phyloP scores from a whole-genome alignment of 1,140 invertebrate genomes.

The Bombus pascuorum region DNA sequence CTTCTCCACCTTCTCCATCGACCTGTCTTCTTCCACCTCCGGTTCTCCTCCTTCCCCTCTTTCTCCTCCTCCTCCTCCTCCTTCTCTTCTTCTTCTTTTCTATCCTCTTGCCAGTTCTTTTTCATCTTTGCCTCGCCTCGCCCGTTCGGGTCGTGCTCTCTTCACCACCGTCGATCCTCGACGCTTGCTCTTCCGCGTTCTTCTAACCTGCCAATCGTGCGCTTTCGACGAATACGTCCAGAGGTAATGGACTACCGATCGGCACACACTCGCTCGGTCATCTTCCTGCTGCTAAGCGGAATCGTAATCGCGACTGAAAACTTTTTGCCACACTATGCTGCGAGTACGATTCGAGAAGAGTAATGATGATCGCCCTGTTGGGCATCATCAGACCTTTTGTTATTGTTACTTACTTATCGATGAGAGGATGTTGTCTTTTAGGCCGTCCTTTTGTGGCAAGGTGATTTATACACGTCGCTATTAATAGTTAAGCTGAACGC shows the following conservation, averaged over 20 bases:
- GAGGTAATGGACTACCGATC: constrained; percentile 34
- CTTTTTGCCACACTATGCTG: background rate
- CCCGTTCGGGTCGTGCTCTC: constrained; percentile 17
- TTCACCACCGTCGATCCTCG: background rate
- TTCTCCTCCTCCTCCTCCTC: background rate
- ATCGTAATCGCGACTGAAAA: constrained; percentile 24
- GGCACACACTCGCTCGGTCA: background rate
- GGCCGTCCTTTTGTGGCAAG: background rate
- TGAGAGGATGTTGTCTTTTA: background rate
- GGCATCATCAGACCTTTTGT: background rate
- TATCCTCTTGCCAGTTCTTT: constrained; percentile 31
- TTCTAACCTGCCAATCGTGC: constrained; percentile 34
- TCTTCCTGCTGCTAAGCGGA: constrained; percentile 17
- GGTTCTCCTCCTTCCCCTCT: background rate
- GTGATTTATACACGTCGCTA: background rate
- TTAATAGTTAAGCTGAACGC: background rate
- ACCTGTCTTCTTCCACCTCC: constrained; percentile 13
- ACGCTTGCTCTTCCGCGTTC: constrained; percentile 62
- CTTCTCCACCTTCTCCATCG: background rate
- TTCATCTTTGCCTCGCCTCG: constrained; percentile 32
- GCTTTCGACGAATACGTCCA: constrained; percentile 47
- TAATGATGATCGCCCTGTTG: background rate
- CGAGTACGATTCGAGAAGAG: background rate
- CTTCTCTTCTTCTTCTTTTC: constrained; percentile 34
- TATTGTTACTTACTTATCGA: constrained; percentile 25